Conservation (phyloP, 1,140 invertebrate genomes). For the Heliothis virescens region DNA sequence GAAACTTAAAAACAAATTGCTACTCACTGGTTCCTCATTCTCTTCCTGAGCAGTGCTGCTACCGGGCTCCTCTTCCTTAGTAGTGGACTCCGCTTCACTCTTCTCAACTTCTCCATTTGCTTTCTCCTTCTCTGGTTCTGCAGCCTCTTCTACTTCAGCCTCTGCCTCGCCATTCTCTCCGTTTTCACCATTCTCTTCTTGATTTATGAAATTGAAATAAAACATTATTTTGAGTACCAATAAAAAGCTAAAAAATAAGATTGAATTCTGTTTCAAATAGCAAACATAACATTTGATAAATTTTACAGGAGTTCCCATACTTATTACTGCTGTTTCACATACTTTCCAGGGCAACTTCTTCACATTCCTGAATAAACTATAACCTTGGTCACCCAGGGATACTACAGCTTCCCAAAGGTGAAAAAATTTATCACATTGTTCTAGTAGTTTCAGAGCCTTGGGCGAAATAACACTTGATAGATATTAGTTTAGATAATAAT, state of each 20-base stretch:
- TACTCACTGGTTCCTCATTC: conserved; percentile 68
- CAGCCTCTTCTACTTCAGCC: conserved; percentile 58
- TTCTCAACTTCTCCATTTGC: conserved; percentile 65
- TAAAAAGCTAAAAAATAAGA: neutral
- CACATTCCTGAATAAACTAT: too few relatives aligned
- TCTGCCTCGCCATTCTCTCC: conserved; percentile 64
- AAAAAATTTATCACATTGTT: neutral
- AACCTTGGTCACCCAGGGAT: too few relatives aligned
- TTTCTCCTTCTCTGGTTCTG: conserved; percentile 60
- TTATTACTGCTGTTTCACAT: too few relatives aligned
- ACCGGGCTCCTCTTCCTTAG: conserved; percentile 67
- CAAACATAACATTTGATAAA: too few relatives aligned
- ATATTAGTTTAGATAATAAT: neutral
- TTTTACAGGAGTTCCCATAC: too few relatives aligned
- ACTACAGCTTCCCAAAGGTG: too few relatives aligned
- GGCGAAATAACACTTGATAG: too few relatives aligned
- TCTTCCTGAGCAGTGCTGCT: conserved; percentile 58
- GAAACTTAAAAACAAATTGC: too few relatives aligned
- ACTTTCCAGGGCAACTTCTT: neutral
- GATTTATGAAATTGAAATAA: neutral
- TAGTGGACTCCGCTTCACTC: conserved; percentile 66
- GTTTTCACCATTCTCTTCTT: conserved; percentile 64
- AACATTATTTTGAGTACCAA: neutral
- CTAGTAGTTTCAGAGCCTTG: too few relatives aligned
- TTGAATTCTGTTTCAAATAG: too few relatives aligned